Base-by-base conservation (phyloP, 2,797 vertebrate species). In the Carduelis carduelis region DNA sequence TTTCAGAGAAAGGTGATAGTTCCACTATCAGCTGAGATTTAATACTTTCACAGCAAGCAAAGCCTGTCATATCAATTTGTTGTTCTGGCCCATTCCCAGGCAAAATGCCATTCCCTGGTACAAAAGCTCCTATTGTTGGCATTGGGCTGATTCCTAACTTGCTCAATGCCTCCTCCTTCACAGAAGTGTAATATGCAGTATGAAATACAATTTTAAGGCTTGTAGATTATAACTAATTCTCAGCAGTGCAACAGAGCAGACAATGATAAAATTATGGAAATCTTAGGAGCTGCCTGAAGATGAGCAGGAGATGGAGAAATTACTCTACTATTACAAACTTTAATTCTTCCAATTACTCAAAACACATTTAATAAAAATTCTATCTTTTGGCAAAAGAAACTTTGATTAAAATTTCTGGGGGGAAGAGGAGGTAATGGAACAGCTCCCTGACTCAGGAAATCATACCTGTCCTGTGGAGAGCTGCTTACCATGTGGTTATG, bases 81-180 rank as follows among this genome's bases (percentile, higher is more conserved):
- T 77, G 15, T 87, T 80, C 79, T 94, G 93, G 75, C 80, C 76
- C 70, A 52, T 88, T 95, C 90, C 93, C 80, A 88, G 88, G 80
- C 74, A 91, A 55, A 32, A 15, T 84, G 77, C 83, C 70, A 57
- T 83, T 76, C 60, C 46, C 46, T 3, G 2, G 12, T 74, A 94
- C 91, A 97, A 94, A 95, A 95, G 79, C 49, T 2, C n/a, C 60
- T 65, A 50, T 93, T 97, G 93, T 96, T 89, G 53, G 60, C 35
- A 17, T 35, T 43, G 66, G 68, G 41, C 46, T 4, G 0, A 23
- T 43, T 92, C 61, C 52, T 64, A 63, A 63, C 20, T 2, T 55
- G 17, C 46, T 74, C 12, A 49, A 8, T 66, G 21, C 12, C 35
- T 95, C 23, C 39, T 84, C 56, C 26, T 64, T 78, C 64, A 35